These are phyloP conservation scores for Caenorhabditis doughertyi DNA, from an alignment of 2,888 invertebrate genomes.

Conservation along the genomic window DNA sequence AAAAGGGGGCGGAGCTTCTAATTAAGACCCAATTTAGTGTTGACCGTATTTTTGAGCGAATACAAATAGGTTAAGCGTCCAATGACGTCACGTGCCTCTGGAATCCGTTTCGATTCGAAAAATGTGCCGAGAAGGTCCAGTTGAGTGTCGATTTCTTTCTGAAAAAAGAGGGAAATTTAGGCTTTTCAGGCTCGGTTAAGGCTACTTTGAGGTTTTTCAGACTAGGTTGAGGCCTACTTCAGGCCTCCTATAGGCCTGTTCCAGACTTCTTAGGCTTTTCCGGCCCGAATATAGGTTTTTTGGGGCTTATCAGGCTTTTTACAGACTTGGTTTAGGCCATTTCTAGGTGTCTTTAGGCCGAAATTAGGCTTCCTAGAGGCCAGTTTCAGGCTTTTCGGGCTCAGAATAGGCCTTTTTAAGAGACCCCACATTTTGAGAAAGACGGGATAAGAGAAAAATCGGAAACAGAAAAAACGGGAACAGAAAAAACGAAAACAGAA, in stretches of 20 bases:
- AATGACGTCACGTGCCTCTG: conserved; percentile 49
- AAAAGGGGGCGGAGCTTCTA: conserved; percentile 4
- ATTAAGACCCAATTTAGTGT: conserved; percentile 56
- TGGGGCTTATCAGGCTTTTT: neutral
- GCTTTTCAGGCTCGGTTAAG: too few relatives aligned
- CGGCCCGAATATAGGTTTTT: neutral
- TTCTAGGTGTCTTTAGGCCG: too few relatives aligned
- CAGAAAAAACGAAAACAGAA: too few relatives aligned
- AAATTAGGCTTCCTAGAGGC: neutral
- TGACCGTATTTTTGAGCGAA: conserved; percentile 61
- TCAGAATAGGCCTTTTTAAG: neutral
- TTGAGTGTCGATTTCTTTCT: conserved; percentile 54
- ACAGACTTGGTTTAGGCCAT: neutral
- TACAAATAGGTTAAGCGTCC: conserved; percentile 59
- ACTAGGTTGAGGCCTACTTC: too few relatives aligned
- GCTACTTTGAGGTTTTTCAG: too few relatives aligned
- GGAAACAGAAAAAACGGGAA: too few relatives aligned
- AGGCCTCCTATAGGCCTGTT: too few relatives aligned
- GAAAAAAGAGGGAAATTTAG: conserved; percentile 13
- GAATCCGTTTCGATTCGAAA: conserved; percentile 49
- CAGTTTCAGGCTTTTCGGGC: neutral
- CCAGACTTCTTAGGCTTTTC: too few relatives aligned
- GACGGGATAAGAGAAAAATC: too few relatives aligned
- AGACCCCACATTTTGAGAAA: too few relatives aligned
- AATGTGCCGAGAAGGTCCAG: conserved; percentile 33